A percentile compares a stretch with the other conserved stretches of the same genome.
These are phyloP conservation scores for Eupithecia centaureata DNA, from an alignment of 2,888 invertebrate genomes.

Conservation along the genomic window DNA sequence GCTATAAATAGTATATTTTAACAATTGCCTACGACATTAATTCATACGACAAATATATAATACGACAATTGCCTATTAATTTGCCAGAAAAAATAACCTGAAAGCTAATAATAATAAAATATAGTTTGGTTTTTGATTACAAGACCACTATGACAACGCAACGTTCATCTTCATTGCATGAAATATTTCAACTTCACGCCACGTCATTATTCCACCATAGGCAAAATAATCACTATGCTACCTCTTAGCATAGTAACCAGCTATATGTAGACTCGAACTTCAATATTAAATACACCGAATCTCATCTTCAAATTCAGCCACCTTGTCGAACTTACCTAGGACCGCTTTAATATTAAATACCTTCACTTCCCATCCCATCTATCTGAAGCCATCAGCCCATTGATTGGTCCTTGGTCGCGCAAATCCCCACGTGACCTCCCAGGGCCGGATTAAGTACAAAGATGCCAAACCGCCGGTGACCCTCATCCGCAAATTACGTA, in stretches of 20 bases:
- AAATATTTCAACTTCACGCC: too few relatives aligned
- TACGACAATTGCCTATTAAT: too few relatives aligned
- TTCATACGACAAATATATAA: too few relatives aligned
- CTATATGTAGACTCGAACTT: neutral
- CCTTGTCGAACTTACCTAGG: neutral
- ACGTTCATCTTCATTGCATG: too few relatives aligned
- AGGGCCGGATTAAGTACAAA: slow-evolving; percentile 28
- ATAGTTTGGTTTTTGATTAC: too few relatives aligned
- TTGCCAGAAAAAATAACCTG: too few relatives aligned
- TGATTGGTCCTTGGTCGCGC: slow-evolving; percentile 11
- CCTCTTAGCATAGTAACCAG: neutral
- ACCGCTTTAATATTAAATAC: slow-evolving; percentile 4
- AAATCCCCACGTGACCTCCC: slow-evolving; percentile 28
- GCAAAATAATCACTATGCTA: too few relatives aligned
- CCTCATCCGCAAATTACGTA: slow-evolving; percentile 41
- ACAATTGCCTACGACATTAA: too few relatives aligned
- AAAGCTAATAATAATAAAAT: too few relatives aligned
- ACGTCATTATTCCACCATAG: too few relatives aligned
- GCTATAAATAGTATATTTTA: too few relatives aligned
- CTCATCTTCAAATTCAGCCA: neutral
- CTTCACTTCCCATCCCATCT: slow-evolving; percentile 1
- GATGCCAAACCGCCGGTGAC: slow-evolving; percentile 29
- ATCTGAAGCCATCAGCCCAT: slow-evolving; percentile 11
- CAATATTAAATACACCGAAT: neutral
- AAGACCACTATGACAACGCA: too few relatives aligned